phyloP scores from a whole-genome alignment of 2,888 invertebrate species.

The Hydropsyche betteni region DNA sequence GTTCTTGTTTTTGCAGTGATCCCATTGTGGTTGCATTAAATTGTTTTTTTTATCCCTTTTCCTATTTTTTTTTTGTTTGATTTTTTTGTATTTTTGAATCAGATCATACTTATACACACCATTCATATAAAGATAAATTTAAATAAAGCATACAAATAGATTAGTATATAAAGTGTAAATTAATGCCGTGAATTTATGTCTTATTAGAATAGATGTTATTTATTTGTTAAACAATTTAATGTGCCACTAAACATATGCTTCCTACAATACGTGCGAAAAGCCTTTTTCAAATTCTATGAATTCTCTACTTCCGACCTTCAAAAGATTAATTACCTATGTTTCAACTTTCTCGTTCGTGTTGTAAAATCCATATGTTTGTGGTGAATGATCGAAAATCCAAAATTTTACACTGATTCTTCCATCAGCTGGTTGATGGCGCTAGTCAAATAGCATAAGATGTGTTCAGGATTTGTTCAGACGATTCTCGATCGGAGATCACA shows the following conservation, averaged over 20 bases:
- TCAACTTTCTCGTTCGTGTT: background rate
- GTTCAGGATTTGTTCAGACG: slow-evolving; percentile 43
- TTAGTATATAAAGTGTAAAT: slow-evolving; percentile 4
- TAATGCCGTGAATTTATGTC: slow-evolving; percentile 23
- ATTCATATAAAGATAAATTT: background rate
- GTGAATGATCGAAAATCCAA: slow-evolving; percentile 20
- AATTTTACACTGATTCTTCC: slow-evolving; percentile 45
- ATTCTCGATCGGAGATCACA: background rate
- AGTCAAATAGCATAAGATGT: slow-evolving; percentile 44
- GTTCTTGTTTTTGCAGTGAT: slow-evolving; percentile 14
- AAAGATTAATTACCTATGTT: background rate
- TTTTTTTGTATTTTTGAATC: background rate
- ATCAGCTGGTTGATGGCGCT: slow-evolving; percentile 44
- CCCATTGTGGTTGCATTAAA: background rate
- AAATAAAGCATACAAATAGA: too few species aligned
- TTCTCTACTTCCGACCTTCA: background rate
- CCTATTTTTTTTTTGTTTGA: background rate
- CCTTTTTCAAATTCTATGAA: background rate
- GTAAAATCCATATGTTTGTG: background rate
- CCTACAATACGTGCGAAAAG: slow-evolving; percentile 13
- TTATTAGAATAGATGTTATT: slow-evolving; percentile 35
- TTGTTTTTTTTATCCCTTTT: too few species aligned
- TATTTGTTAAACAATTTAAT: slow-evolving; percentile 24
- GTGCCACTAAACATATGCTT: background rate
- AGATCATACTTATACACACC: slow-evolving; percentile 1